These are phyloP conservation scores for Cassiopea andromeda DNA, from an alignment of 30 jellyfish, hydroid and myxozoan genomes.

Conservation along the genomic window DNA sequence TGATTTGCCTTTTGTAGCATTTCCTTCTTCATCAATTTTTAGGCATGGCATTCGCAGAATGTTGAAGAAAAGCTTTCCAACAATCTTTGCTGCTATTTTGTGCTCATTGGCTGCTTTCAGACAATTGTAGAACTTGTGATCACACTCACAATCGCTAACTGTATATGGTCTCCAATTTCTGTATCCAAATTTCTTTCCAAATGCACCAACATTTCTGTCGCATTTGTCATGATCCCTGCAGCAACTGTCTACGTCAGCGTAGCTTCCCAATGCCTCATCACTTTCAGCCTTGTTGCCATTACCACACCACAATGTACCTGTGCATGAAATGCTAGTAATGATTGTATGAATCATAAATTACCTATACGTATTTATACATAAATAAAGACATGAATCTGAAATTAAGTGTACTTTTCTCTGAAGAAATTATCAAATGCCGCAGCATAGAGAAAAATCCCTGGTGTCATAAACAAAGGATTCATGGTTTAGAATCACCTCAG, in stretches of 20 bases:
- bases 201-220: slow-evolving; percentile 16
- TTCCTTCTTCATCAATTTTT: slow-evolving; percentile 17
- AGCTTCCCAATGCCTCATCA: slow-evolving; percentile 28
- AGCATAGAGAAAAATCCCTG: too few relatives aligned
- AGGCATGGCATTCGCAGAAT: slow-evolving; percentile 19
- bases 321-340: background rate
- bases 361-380: too few relatives aligned
- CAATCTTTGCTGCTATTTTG: slow-evolving; percentile 13
- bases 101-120: slow-evolving; percentile 37
- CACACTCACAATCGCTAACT: slow-evolving; percentile 63
- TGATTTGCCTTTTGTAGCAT: slow-evolving; percentile 21
- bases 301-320: slow-evolving; percentile 64
- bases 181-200: background rate
- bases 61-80: slow-evolving; percentile 22
- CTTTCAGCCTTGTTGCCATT: slow-evolving; percentile 40
- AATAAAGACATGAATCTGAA: too few relatives aligned
- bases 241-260: slow-evolving; percentile 42
- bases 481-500: too few relatives aligned
- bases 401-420: too few relatives aligned
- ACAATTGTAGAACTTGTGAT: slow-evolving; percentile 34
- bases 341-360: too few relatives aligned
- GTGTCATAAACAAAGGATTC: too few relatives aligned
- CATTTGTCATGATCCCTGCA: slow-evolving; percentile 53
- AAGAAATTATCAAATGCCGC: too few relatives aligned
- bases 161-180: slow-evolving; percentile 13